Percentiles rank a stretch among this genome's conserved stretches.
These are phyloP conservation scores for Cantharis flavilabris DNA, from an alignment of 2,888 invertebrate genomes.

Conservation along the genomic window DNA sequence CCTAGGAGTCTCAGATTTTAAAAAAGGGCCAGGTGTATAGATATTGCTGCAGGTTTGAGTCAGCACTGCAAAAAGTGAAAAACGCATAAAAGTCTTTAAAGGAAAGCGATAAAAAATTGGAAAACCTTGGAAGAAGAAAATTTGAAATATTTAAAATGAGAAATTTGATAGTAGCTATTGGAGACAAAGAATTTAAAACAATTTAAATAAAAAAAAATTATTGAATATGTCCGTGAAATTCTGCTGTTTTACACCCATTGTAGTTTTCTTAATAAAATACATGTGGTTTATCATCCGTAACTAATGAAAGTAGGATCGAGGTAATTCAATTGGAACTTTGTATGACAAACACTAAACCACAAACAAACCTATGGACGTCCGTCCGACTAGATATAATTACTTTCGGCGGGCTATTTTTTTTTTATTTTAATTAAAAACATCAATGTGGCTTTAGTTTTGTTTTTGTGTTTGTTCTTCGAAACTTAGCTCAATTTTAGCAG, in stretches of 20 bases:
- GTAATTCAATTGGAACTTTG: constrained; percentile 14
- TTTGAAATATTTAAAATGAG: background rate
- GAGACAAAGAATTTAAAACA: background rate
- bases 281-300: constrained; percentile 5
- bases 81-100: no score
- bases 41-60: no score
- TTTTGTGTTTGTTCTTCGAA: constrained; percentile 6
- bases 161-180: background rate
- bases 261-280: background rate
- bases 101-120: background rate
- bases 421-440: constrained; percentile 7
- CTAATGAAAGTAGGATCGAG: constrained; percentile 7
- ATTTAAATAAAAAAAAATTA: background rate
- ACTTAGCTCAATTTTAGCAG: constrained; percentile 15
- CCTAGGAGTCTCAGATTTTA: no score
- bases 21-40: no score
- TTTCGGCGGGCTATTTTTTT: background rate
- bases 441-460: constrained; percentile 2
- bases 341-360: constrained; percentile 13
- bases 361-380: constrained; percentile 11
- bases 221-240: background rate
- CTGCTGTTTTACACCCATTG: background rate
- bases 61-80: background rate
- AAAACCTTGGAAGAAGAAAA: background rate
- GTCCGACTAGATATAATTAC: constrained; percentile 15